Base-by-base conservation (phyloP, 2,888 invertebrate species). In the Abscondita cerata region DNA sequence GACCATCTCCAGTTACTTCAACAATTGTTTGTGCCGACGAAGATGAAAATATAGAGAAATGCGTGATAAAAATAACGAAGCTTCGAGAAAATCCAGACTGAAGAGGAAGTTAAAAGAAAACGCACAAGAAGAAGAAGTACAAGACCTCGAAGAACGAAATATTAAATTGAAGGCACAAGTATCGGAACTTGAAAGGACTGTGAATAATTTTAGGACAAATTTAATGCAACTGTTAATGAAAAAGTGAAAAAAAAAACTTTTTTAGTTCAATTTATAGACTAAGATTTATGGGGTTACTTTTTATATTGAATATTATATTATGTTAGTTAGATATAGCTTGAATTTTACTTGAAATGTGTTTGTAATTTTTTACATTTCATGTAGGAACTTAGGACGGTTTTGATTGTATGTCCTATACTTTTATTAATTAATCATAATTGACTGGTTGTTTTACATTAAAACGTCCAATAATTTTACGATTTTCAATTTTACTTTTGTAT, bases 21-120 rank as follows among this genome's bases (percentile, higher is more conserved):
- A 57, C 83, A 80, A 38, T 38, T 19, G 36, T 9, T 31, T 15
- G 13, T 6, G 6, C 6, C 25, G 83, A 62, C 80, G 80, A 31
- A 11, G 13, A 63, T 78, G 72, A 81, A 86, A 83, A 67, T 91
- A 91, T 76, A 82, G 89, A 52, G 89, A 90, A 73, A 82, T 89
- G 66, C 81, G 92, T 57, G 89, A 89, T 74, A 90, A 89, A 76
- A 92, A 92, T 78, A 92, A 92, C 75, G 90, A 90, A 79, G 91
- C 91, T 41, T 91, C 91, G 40, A 84, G 91, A 70, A 85, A 87
- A 70, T 91, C 91, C 1, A 82, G 91, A 66, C 85, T 87, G 81
- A 91, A 90, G 72, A 85, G 90, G 68, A 91, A 90, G 78, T 75
- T 78, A 1, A 84, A 84, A 63, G 86, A 87, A 68, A 68, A 70